These are phyloP conservation scores for Trisateles emortualis DNA, from an alignment of 2,888 invertebrate species.

Conservation along the genomic window DNA sequence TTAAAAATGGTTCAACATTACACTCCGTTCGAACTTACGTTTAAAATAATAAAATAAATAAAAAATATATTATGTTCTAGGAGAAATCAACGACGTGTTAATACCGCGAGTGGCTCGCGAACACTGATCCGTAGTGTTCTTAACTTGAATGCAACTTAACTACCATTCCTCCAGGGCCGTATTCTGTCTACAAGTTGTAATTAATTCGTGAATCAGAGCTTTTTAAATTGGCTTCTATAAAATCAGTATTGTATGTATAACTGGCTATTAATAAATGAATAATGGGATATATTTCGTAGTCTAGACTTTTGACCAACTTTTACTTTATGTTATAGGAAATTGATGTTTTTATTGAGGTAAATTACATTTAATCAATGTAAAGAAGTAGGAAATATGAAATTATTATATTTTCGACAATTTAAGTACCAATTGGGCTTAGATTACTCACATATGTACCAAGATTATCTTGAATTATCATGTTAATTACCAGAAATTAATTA, in stretches of 20 bases:
- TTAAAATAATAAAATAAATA: constrained; percentile 28
- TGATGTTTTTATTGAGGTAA: not conserved
- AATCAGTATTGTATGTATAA: constrained; percentile 11
- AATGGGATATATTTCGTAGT: constrained; percentile 17
- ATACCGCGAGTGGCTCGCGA: constrained; percentile 37
- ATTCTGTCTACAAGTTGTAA: constrained; percentile 33
- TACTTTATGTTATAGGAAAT: constrained; percentile 10
- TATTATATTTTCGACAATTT: too few species aligned
- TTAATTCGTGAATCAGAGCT: constrained; percentile 45
- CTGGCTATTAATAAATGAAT: constrained; percentile 1
- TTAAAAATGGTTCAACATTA: constrained; percentile 79
- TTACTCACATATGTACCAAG: too few species aligned
- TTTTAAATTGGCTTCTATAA: constrained; percentile 29
- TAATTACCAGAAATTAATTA: too few species aligned
- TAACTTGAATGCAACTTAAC: constrained; percentile 49
- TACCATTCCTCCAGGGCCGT: constrained; percentile 55
- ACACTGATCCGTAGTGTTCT: constrained; percentile 40
- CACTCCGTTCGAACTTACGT: constrained; percentile 47
- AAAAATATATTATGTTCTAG: too few species aligned
- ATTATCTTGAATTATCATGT: too few species aligned
- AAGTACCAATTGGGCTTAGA: too few species aligned
- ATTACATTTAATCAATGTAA: not conserved
- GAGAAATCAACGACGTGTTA: constrained; percentile 43
- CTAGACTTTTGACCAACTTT: constrained; percentile 31
- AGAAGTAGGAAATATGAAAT: too few species aligned